Percentiles rank a stretch among this genome's conserved stretches.
phyloP scores from a whole-genome alignment of 1,140 invertebrate species.

The Drosophila kepulauana region DNA sequence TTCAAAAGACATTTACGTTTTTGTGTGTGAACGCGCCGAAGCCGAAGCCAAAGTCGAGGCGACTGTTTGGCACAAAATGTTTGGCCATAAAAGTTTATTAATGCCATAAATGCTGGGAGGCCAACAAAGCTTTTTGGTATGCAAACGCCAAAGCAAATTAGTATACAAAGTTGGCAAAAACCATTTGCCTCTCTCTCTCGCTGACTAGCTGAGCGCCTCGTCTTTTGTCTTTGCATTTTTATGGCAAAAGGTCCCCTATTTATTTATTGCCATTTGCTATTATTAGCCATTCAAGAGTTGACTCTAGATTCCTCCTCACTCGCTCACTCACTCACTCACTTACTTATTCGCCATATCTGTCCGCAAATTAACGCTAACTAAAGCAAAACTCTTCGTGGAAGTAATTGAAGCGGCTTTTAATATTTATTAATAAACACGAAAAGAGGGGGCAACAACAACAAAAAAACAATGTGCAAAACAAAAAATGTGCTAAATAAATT shows the following conservation, averaged over 20 bases:
- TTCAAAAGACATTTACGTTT: neutral
- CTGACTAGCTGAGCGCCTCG: neutral
- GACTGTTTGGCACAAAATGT: constrained; percentile 47
- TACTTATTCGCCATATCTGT: constrained; percentile 4
- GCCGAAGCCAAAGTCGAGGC: neutral
- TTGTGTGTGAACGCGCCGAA: neutral
- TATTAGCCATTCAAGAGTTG: constrained; percentile 61
- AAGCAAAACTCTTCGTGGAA: constrained; percentile 1
- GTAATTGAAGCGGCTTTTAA: constrained; percentile 40
- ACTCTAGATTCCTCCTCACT: constrained; percentile 11
- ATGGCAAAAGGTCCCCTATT: constrained; percentile 58
- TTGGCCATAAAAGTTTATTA: constrained; percentile 82
- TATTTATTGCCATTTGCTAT: constrained; percentile 69
- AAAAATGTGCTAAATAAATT: constrained; percentile 41
- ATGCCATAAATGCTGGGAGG: constrained; percentile 73
- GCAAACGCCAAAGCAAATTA: constrained; percentile 78
- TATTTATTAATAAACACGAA: constrained; percentile 47
- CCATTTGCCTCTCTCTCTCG: constrained; percentile 28
- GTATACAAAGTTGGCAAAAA: constrained; percentile 74
- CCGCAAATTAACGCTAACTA: constrained; percentile 18
- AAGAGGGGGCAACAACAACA: neutral
- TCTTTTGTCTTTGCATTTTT: constrained; percentile 65
- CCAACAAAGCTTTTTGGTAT: constrained; percentile 67
- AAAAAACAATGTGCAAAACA: too few species aligned
- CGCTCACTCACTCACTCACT: constrained; percentile 22